Base-by-base conservation (phyloP, 1,140 invertebrate genomes). In the Eciton burchellii region DNA sequence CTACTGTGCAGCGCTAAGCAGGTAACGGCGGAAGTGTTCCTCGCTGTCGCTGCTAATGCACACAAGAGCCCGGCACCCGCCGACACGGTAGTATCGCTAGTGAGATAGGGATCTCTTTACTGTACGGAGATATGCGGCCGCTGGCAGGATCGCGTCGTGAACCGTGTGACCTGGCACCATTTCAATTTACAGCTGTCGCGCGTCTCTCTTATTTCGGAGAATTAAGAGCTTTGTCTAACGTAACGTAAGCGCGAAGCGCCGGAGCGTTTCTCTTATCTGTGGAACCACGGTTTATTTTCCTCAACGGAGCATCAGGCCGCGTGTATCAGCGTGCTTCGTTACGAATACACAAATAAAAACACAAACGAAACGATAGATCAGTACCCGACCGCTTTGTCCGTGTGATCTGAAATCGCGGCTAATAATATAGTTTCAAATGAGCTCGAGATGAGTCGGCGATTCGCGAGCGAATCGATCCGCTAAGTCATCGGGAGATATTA, bases 11-110 rank as follows among this genome's bases (percentile, higher is more conserved):
- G 19, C 47, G 43, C 29, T 14, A 11, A 62, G 14, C 21, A 45
- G 14, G 49, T 82, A 82, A 82, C 21, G 57, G 62, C 82, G 83
- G 87, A 88, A 87, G 77, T 47, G 72, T 85, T 65, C 47, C 59
- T 65, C 56, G 45, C 43, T 68, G 76, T 84, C 82, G 56, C 72
- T 66, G 82, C 82, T 88, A 88, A 88, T 88, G 77, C 73, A 85
- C 59, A 87, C 85, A 85, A 71, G 62, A 73, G 35, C 43, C 16
- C 26, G 47, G 59, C 60, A 65, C 65, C 41, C 65, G 62, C 65
- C 52, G n/a, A n/a, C n/a, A 19, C 74, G 60, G 74, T 54, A 68
- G 82, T n/a, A n/a, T 73, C 21, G n/a, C 41, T 12, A 0, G n/a
- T n/a, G 8, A 70, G 59, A 74, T 74, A 74, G 59, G 71, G 56